phyloP scores from a whole-genome alignment of 2,797 vertebrate genomes.

The Gallinago solitaria region DNA sequence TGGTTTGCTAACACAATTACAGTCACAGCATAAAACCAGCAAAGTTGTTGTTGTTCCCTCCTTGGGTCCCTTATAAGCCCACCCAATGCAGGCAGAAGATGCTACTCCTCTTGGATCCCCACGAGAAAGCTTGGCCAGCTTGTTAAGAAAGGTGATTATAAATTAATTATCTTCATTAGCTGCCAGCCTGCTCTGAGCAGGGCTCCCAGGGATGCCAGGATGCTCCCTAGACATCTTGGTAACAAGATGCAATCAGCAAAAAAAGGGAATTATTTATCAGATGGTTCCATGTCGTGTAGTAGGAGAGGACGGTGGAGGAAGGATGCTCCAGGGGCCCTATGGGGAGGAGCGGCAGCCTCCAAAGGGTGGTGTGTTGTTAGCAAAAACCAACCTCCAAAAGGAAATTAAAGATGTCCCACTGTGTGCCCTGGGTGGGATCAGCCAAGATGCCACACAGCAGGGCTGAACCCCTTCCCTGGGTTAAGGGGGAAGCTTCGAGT shows the following conservation, averaged over 20 bases:
- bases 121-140: background rate
- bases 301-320: background rate
- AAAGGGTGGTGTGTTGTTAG: background rate
- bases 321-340: background rate
- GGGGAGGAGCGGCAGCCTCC: background rate
- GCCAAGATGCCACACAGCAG: background rate
- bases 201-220: background rate
- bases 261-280: constrained; percentile 6
- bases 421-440: background rate
- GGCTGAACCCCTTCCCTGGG: background rate
- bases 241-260: background rate
- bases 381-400: background rate
- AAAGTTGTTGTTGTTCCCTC: background rate
- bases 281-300: background rate
- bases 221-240: background rate
- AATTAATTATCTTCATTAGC: background rate
- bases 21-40: background rate
- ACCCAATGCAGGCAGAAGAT: background rate
- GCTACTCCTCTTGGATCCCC: background rate
- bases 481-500: background rate
- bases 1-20: background rate
- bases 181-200: background rate
- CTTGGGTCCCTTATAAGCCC: background rate
- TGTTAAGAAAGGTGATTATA: background rate
- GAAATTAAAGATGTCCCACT: background rate